These are phyloP conservation scores for Timandra comae DNA, from an alignment of 2,888 invertebrate genomes.

Conservation along the genomic window DNA sequence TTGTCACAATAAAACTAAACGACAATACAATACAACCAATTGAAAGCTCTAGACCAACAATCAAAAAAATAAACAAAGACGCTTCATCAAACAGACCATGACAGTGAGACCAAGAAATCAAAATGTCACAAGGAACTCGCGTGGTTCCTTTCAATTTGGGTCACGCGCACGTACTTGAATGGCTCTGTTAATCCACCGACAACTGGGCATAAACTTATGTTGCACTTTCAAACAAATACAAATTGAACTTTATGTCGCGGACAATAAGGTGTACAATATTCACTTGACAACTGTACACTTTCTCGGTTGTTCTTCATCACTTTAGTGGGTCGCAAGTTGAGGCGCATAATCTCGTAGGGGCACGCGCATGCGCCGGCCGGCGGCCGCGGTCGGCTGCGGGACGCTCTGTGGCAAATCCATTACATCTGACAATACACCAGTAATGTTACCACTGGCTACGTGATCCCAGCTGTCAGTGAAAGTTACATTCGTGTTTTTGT, in stretches of 20 bases:
- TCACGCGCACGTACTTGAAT: slow-evolving; percentile 32
- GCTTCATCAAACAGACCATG: background rate
- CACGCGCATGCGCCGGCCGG: slow-evolving; percentile 14
- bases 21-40: too few species aligned
- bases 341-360: slow-evolving; percentile 30
- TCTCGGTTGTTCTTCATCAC: slow-evolving; percentile 60
- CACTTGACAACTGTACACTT: slow-evolving; percentile 33
- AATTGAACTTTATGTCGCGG: slow-evolving; percentile 10
- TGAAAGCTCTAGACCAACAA: too few species aligned
- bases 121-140: slow-evolving; percentile 5
- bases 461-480: slow-evolving; percentile 53
- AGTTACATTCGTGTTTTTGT: slow-evolving; percentile 49
- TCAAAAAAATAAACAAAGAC: too few species aligned
- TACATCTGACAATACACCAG: slow-evolving; percentile 44
- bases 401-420: slow-evolving; percentile 43
- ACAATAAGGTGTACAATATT: slow-evolving; percentile 14
- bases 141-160: slow-evolving; percentile 23
- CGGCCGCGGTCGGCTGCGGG: slow-evolving; percentile 31
- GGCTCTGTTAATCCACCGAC: slow-evolving; percentile 33
- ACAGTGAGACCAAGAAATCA: slow-evolving; percentile 3
- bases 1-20: too few species aligned
- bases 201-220: slow-evolving; percentile 25
- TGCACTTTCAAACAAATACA: slow-evolving; percentile 7
- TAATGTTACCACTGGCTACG: slow-evolving; percentile 41
- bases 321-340: slow-evolving; percentile 56